Conservation (phyloP, 2,888 invertebrate species). For the Muscina levida region DNA sequence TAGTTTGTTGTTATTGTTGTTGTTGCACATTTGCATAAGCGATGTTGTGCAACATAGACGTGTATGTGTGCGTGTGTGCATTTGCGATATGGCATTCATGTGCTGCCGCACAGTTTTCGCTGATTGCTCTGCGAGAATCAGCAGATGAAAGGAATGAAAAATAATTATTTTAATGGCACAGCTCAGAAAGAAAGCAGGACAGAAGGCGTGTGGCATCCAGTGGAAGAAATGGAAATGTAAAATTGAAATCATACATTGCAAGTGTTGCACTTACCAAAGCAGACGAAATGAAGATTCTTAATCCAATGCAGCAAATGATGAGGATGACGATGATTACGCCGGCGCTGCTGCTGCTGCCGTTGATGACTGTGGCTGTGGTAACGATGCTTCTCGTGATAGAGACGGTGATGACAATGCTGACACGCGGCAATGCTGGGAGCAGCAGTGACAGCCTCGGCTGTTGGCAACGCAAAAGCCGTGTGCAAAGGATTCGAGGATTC, state of each 20-base stretch:
- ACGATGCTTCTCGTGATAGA: slow-evolving; percentile 37
- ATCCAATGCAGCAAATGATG: slow-evolving; percentile 70
- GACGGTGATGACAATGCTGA: slow-evolving; percentile 61
- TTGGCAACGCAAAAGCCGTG: slow-evolving; percentile 53
- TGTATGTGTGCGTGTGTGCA: not conserved
- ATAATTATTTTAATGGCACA: slow-evolving; percentile 61
- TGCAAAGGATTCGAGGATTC: slow-evolving; percentile 50
- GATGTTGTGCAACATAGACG: slow-evolving; percentile 9
- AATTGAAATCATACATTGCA: slow-evolving; percentile 48
- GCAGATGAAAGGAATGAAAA: slow-evolving; percentile 46
- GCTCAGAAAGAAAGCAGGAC: slow-evolving; percentile 4
- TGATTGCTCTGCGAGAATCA: slow-evolving; percentile 3
- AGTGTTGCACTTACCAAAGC: slow-evolving; percentile 72
- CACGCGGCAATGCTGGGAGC: slow-evolving; percentile 55
- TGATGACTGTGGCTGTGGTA: slow-evolving; percentile 31
- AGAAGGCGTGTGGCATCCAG: not conserved
- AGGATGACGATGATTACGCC: slow-evolving; percentile 24
- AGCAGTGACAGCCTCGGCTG: slow-evolving; percentile 26
- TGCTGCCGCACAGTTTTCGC: not conserved
- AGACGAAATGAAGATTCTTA: slow-evolving; percentile 73
- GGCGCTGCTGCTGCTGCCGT: slow-evolving; percentile 55
- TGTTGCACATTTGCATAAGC: slow-evolving; percentile 23
- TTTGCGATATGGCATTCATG: not conserved
- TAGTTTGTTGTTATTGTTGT: not conserved
- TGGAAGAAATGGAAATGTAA: slow-evolving; percentile 26